These are phyloP conservation scores for Taenioides sp. DNA, from an alignment of 2,797 vertebrate species.

Conservation along the genomic window DNA sequence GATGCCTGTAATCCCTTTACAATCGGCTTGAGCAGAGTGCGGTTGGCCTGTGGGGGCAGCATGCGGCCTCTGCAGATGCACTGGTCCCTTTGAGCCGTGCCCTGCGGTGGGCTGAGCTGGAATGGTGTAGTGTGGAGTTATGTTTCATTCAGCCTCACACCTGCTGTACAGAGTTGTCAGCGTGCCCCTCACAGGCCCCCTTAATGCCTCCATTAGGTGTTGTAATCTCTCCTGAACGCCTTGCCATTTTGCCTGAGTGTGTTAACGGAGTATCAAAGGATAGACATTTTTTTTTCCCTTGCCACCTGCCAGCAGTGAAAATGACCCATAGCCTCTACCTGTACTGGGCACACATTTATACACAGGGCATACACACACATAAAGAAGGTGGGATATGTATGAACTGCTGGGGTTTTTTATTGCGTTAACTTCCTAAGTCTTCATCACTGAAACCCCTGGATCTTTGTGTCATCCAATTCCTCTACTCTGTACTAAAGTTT, in stretches of 20 bases:
- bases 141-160: slow-evolving; percentile 78
- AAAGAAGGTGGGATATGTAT: neutral
- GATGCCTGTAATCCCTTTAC: slow-evolving; percentile 68
- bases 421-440: neutral
- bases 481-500: slow-evolving; percentile 50
- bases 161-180: slow-evolving; percentile 72
- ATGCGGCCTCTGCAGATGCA: slow-evolving; percentile 45
- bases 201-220: slow-evolving; percentile 74
- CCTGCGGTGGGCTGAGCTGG: slow-evolving; percentile 51
- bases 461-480: slow-evolving; percentile 22
- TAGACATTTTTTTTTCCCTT: slow-evolving; percentile 35
- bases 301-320: slow-evolving; percentile 61
- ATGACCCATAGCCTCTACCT: neutral
- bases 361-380: neutral
- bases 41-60: slow-evolving; percentile 52
- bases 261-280: slow-evolving; percentile 74
- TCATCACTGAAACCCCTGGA: neutral
- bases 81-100: slow-evolving; percentile 53
- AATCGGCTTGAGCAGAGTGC: slow-evolving; percentile 57
- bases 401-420: neutral
- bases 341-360: neutral
- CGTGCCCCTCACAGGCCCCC: slow-evolving; percentile 55
- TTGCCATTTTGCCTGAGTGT: slow-evolving; percentile 67
- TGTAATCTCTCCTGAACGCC: slow-evolving; percentile 67
- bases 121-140: slow-evolving; percentile 53